Evolutionary conservation across 2,888 invertebrate species (phyloP).

Genomic region (Drosophila diplacantha): DNA sequence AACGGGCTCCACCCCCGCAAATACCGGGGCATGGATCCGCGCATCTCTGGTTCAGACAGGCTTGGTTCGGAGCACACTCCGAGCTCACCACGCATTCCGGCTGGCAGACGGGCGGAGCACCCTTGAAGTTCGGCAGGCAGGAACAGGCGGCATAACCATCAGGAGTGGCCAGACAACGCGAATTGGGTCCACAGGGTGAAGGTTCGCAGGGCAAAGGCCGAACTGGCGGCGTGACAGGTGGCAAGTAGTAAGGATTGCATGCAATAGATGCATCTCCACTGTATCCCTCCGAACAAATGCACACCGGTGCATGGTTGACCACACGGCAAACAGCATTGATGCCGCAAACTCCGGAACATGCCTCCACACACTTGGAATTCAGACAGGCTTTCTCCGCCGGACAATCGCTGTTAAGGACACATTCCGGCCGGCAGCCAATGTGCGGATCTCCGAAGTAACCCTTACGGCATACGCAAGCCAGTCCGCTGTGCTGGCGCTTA

Average conservation of each 20-base stretch:
- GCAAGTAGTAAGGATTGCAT: constrained; percentile 81
- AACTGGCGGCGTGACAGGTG: constrained; percentile 72
- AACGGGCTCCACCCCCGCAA: constrained; percentile 87
- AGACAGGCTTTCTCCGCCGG: constrained; percentile 84
- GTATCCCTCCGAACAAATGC: constrained; percentile 84
- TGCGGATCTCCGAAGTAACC: constrained; percentile 90
- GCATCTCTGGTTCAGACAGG: constrained; percentile 89
- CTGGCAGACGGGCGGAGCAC: constrained; percentile 89
- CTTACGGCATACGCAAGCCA: constrained; percentile 85
- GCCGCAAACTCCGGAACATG: constrained; percentile 87
- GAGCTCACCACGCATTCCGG: constrained; percentile 91
- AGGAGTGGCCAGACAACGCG: constrained; percentile 84
- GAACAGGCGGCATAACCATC: constrained; percentile 88
- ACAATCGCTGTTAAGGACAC: constrained; percentile 90
- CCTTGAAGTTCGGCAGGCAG: constrained; percentile 86
- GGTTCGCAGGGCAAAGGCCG: constrained; percentile 85
- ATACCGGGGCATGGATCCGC: constrained; percentile 90
- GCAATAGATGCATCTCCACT: constrained; percentile 87
- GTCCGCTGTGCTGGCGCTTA: constrained; percentile 81
- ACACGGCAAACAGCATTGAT: constrained; percentile 85
- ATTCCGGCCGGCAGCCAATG: constrained; percentile 87
- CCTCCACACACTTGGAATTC: constrained; percentile 87
- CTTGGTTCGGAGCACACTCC: constrained; percentile 87
- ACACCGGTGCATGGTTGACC: constrained; percentile 87
- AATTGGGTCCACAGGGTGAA: constrained; percentile 89